Evolutionary conservation across 1,140 invertebrate species (phyloP).

Genomic region (Platyura marginata): DNA sequence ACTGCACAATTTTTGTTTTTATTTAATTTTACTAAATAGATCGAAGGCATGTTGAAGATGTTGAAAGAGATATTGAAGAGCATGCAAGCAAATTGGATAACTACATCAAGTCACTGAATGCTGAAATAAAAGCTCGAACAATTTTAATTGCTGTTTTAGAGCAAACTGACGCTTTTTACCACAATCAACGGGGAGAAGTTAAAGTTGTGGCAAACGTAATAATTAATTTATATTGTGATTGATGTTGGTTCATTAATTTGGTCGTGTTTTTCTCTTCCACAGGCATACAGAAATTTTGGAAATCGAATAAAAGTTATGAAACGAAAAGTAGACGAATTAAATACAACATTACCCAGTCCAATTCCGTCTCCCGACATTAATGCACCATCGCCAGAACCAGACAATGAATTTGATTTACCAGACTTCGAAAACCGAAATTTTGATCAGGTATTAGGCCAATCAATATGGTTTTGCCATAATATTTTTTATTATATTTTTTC

Average conservation of each 20-base stretch:
- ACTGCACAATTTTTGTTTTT: neutral
- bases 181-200: constrained; percentile 74
- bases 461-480: neutral
- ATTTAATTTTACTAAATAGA: constrained; percentile 31
- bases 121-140: constrained; percentile 63
- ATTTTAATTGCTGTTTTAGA: constrained; percentile 55
- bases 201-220: constrained; percentile 84
- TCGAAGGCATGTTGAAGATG: constrained; percentile 64
- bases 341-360: constrained; percentile 39
- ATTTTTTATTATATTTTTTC: neutral
- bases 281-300: constrained; percentile 88
- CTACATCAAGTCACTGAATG: constrained; percentile 59
- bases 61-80: constrained; percentile 71
- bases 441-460: neutral
- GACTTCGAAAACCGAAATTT: neutral
- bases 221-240: too few relatives aligned
- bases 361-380: constrained; percentile 59
- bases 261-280: constrained; percentile 9
- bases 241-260: too few relatives aligned
- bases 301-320: constrained; percentile 67
- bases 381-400: constrained; percentile 68
- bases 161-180: constrained; percentile 71
- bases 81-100: constrained; percentile 58
- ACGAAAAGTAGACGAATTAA: constrained; percentile 63
- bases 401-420: constrained; percentile 53